Evolutionary conservation across 2,113 vertebrate genomes (phyloP).

Genomic region (Argyrosomus japonicus): DNA sequence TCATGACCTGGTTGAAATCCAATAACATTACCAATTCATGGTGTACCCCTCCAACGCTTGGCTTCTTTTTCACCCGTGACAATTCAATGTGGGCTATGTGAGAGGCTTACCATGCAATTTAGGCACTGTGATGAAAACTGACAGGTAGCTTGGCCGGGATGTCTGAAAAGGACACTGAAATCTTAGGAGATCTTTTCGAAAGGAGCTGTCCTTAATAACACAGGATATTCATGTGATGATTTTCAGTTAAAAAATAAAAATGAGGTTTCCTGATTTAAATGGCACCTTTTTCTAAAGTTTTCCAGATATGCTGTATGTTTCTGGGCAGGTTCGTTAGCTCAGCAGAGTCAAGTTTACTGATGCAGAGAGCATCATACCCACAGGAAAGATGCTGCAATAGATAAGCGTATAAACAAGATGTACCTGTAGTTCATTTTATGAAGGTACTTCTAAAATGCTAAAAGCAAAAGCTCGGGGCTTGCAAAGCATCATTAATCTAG

Average conservation of each 20-base stretch:
- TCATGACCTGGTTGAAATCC: slow-evolving; percentile 79
- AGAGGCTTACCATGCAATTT: slow-evolving; percentile 73
- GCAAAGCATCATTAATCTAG: slow-evolving; percentile 82
- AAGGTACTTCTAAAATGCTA: slow-evolving; percentile 73
- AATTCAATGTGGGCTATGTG: slow-evolving; percentile 68
- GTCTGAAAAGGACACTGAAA: slow-evolving; percentile 39
- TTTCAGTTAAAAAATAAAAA: slow-evolving; percentile 20
- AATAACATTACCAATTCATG: slow-evolving; percentile 81
- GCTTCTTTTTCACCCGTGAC: slow-evolving; percentile 71
- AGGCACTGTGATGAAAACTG: slow-evolving; percentile 72
- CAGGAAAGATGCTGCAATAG: slow-evolving; percentile 62
- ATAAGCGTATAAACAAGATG: slow-evolving; percentile 67
- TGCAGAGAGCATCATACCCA: slow-evolving; percentile 44
- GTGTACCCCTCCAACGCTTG: slow-evolving; percentile 61
- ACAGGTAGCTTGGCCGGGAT: slow-evolving; percentile 46
- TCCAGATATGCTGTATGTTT: slow-evolving; percentile 37
- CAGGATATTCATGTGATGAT: not conserved
- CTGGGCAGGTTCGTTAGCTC: slow-evolving; percentile 51
- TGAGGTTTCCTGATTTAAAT: not conserved
- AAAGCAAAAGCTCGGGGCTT: slow-evolving; percentile 68
- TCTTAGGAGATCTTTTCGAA: slow-evolving; percentile 21
- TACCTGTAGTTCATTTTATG: slow-evolving; percentile 74
- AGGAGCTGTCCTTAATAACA: slow-evolving; percentile 25
- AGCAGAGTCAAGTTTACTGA: slow-evolving; percentile 43
- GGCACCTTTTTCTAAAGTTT: slow-evolving; percentile 1